A percentile compares a stretch with the other conserved stretches of the same genome.
Evolutionary conservation across 2,113 vertebrate genomes (phyloP).

Genomic region (Macaca fascicularis): DNA sequence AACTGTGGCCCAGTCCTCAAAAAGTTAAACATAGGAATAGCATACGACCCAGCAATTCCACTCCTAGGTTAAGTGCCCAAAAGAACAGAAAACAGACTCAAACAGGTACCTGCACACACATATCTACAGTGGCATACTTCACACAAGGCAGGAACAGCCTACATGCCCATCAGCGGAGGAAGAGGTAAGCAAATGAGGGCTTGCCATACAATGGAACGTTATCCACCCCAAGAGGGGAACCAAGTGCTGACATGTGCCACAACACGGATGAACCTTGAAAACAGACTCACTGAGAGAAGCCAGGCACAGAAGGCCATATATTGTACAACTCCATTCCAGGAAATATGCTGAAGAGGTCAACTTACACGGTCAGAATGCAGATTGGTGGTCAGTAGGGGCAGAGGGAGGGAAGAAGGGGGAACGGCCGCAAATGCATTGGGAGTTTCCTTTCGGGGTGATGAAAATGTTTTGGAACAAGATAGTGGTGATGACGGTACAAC

Average conservation of each 20-base stretch:
- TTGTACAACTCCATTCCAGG: fast-evolving
- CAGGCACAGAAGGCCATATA: not conserved
- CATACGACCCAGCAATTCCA: fast-evolving
- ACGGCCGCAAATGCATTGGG: fast-evolving
- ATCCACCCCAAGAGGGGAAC: fast-evolving
- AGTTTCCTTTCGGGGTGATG: not conserved
- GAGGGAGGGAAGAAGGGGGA: fast-evolving
- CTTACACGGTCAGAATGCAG: not conserved
- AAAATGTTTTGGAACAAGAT: not conserved
- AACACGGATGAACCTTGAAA: fast-evolving
- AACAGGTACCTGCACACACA: fast-evolving
- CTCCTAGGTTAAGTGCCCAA: not conserved
- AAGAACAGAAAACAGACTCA: not conserved
- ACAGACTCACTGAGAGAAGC: not conserved
- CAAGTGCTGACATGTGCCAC: fast-evolving
- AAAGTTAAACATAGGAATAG: not conserved
- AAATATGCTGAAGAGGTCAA: not conserved
- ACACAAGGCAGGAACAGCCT: fast-evolving
- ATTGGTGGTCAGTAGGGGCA: fast-evolving
- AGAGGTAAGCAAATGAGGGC: fast-evolving
- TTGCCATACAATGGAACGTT: fast-evolving
- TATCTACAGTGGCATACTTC: fast-evolving
- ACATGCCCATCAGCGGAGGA: fast-evolving
- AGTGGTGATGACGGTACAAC: not conserved
- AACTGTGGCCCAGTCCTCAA: not conserved